Percentiles rank a stretch among this genome's conserved stretches.
Conservation (phyloP, 1,140 invertebrate genomes). For the Megalopta genalis region DNA sequence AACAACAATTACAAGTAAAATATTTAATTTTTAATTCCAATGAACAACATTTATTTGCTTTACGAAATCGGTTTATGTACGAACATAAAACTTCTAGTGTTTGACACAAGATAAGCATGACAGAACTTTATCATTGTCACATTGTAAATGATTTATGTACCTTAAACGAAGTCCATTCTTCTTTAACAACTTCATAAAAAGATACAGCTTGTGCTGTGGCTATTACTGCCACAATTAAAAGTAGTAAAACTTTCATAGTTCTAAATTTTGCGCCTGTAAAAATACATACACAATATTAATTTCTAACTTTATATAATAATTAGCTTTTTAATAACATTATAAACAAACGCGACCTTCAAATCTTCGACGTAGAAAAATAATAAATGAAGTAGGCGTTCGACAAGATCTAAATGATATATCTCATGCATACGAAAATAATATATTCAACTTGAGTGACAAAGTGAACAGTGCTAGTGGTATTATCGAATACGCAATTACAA, state of each 20-base stretch:
- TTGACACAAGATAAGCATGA: background rate
- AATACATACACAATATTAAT: background rate
- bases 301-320: background rate
- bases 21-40: no score
- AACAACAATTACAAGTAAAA: background rate
- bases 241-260: constrained; percentile 79
- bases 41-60: background rate
- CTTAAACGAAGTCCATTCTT: constrained; percentile 90
- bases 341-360: background rate
- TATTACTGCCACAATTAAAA: constrained; percentile 78
- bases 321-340: background rate
- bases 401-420: background rate
- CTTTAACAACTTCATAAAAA: constrained; percentile 85
- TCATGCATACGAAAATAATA: background rate
- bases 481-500: no score
- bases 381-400: background rate
- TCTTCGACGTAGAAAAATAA: background rate
- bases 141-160: constrained; percentile 74
- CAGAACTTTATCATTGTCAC: background rate
- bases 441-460: background rate
- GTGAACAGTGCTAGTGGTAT: no score
- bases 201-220: constrained; percentile 82
- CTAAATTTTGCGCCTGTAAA: constrained; percentile 25
- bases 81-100: background rate
- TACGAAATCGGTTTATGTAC: background rate